Percentiles rank a stretch among this genome's conserved stretches.
Conservation (phyloP, 2,888 invertebrate genomes). For the Timandra comae region DNA sequence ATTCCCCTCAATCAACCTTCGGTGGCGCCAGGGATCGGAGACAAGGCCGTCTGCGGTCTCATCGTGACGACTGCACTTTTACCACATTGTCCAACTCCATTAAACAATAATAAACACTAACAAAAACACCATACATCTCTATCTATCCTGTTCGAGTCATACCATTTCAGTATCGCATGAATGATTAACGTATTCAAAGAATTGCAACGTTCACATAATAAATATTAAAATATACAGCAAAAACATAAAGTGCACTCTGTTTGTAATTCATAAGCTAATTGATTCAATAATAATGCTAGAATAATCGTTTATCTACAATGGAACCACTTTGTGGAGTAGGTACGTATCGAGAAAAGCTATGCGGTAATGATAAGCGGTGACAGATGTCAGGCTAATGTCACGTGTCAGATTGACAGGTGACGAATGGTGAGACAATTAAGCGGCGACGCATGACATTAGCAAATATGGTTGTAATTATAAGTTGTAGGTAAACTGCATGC, state of each 20-base stretch:
- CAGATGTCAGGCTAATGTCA: conserved; percentile 14
- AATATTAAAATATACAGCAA: conserved; percentile 18
- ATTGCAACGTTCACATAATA: conserved; percentile 15
- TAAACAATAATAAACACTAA: not conserved
- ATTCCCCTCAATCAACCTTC: conserved; percentile 17
- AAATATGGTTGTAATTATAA: conserved; percentile 2
- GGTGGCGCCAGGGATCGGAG: conserved; percentile 20
- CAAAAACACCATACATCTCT: conserved; percentile 1
- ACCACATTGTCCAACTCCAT: not conserved
- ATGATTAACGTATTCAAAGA: conserved; percentile 12
- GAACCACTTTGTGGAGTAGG: not conserved
- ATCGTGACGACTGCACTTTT: not conserved
- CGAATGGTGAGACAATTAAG: conserved; percentile 7
- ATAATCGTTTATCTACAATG: conserved; percentile 8
- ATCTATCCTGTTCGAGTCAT: conserved; percentile 5
- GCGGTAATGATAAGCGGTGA: conserved; percentile 12
- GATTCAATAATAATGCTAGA: conserved; percentile 14
- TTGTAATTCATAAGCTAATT: conserved; percentile 18
- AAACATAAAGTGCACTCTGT: conserved; percentile 15
- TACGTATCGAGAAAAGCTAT: conserved; percentile 7
- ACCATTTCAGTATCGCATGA: conserved; percentile 7
- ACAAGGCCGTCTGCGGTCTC: conserved; percentile 18
- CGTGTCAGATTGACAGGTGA: conserved; percentile 21
- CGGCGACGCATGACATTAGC: conserved; percentile 4
- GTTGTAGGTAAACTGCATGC: too few species aligned